phyloP scores from a whole-genome alignment of 2,113 vertebrate genomes.

The Alectura lathami region DNA sequence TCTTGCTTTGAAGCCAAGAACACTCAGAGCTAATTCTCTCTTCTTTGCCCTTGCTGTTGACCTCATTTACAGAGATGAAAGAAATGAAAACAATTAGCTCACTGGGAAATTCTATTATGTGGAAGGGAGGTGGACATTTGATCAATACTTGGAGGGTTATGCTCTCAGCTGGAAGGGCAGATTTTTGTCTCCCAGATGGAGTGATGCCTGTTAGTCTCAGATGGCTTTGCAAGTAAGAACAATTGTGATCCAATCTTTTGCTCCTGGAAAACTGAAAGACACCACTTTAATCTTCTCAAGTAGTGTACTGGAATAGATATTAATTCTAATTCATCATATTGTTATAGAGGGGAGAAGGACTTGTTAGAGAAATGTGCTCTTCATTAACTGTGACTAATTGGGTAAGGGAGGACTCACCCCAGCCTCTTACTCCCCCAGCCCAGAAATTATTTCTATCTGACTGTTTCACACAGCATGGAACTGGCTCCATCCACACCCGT shows the following conservation, averaged over 20 bases:
- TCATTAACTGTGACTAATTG: neutral
- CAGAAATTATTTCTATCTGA: neutral
- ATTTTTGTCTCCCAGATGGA: conserved; percentile 57
- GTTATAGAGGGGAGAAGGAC: neutral
- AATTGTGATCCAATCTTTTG: neutral
- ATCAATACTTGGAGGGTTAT: conserved; percentile 55
- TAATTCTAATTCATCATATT: neutral
- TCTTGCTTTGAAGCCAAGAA: conserved; percentile 60
- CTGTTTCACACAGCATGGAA: neutral
- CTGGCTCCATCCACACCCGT: neutral
- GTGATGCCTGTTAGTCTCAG: conserved; percentile 26
- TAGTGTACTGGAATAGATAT: neutral
- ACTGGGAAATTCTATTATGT: conserved; percentile 57
- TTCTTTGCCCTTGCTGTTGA: conserved; percentile 62
- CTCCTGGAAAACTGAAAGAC: neutral
- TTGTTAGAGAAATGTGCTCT: neutral
- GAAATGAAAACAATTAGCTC: conserved; percentile 70
- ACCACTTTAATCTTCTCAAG: conserved; percentile 23
- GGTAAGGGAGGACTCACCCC: neutral
- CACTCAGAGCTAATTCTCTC: conserved; percentile 50
- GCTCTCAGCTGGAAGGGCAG: conserved; percentile 46
- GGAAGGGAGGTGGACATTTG: conserved; percentile 41
- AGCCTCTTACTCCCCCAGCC: neutral
- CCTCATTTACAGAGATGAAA: conserved; percentile 67
- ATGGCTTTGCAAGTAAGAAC: neutral